Evolutionary conservation across 2,113 vertebrate species (phyloP).

Genomic region (Poeciliopsis turrubarensis): DNA sequence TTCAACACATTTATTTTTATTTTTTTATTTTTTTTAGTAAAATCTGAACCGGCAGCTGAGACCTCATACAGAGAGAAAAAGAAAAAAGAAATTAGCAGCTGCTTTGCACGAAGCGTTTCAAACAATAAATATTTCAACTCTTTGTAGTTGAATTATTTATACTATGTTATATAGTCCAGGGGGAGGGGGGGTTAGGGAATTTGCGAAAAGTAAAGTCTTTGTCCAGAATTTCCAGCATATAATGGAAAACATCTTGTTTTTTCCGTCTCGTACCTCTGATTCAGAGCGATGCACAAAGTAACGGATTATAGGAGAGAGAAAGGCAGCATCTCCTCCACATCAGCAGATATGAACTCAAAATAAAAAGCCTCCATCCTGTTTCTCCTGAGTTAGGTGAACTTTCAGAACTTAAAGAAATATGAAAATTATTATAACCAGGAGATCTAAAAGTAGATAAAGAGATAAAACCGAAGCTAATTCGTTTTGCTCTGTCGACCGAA

Average conservation of each 20-base stretch:
- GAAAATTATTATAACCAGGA: too few relatives aligned
- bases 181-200: background rate
- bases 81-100: background rate
- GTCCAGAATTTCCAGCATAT: background rate
- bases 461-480: background rate
- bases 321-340: background rate
- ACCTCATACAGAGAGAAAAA: too few relatives aligned
- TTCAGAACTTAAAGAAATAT: background rate
- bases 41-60: background rate
- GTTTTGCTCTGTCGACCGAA: background rate
- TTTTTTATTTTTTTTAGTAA: too few relatives aligned
- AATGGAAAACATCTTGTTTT: background rate
- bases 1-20: too few relatives aligned
- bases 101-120: background rate
- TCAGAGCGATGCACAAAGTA: background rate
- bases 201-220: background rate
- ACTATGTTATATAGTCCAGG: background rate
- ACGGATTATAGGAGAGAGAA: background rate
- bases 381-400: background rate
- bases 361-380: background rate
- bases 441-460: too few relatives aligned
- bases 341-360: background rate
- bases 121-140: background rate
- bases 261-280: background rate
- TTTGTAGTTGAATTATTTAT: too few relatives aligned